Base-by-base conservation (phyloP, 2,113 vertebrate species). In the Nesoenas mayeri region DNA sequence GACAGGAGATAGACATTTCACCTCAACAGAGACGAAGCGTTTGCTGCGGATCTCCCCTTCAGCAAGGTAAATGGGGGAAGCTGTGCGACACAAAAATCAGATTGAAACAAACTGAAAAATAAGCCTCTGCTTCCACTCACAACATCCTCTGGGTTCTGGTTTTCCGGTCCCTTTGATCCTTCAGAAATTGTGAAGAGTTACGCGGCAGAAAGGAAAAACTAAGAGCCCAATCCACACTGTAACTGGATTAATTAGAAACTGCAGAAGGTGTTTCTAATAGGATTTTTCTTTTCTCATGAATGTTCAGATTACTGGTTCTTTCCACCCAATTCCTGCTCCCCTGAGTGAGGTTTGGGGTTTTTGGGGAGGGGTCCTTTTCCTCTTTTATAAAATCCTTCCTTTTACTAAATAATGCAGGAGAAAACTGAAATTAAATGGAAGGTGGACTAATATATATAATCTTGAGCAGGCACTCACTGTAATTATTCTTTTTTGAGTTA, bases 161-260 rank as follows among this genome's bases (percentile, higher is more conserved):
- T 34, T 3, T 6, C 17, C 6, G 10, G 25, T n/a, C 21, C 66
- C 9, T 66, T 24, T 40, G 5, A 10, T 47, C 31, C 51, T 82
- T 54, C 61, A 71, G 57, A 22, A 81, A 71, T 66, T 79, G 15
- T 66, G 36, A 51, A 70, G 44, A 34, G 17, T 57, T 61, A 6
- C 6, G n/a, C 50, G 25, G 50, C 51, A 75, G 51, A 88, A 74
- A 44, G 26, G 14, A 66, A 62, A 65, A 88, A 73, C 38, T 12
- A 71, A 91, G 48, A 3, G 79, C 28, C 26, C 20, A 19, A 12
- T 51, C 54, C 17, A 21, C 28, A 48, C 10, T 0, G 0, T n/a
- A 74, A 75, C 15, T 1, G 5, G 57, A 72, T 67, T 71, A 40
- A 79, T 26, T 25, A 58, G 15, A 66, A 88, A 66, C 31, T 24